phyloP scores from a whole-genome alignment of 2,113 vertebrate species.

The Rhynchopsitta pachyrhyncha region DNA sequence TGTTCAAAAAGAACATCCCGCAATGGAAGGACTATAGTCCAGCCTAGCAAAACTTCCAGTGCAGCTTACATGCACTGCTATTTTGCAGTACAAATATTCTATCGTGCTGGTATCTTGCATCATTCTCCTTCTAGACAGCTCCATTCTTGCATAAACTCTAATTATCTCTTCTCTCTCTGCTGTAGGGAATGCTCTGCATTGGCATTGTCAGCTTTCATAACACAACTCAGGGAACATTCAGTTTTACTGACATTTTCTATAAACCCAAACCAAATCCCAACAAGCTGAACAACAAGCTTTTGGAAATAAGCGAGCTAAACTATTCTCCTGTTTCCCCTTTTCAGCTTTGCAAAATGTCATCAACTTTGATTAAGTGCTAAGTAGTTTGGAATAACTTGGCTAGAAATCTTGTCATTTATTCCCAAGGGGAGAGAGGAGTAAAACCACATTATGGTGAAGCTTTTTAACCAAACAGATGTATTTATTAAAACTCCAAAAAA shows the following conservation, averaged over 20 bases:
- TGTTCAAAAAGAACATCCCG: neutral
- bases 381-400: neutral
- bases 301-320: neutral
- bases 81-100: neutral
- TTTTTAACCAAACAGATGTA: conserved; percentile 14
- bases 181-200: neutral
- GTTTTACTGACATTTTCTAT: neutral
- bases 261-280: neutral
- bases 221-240: neutral
- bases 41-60: neutral
- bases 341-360: neutral
- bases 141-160: neutral
- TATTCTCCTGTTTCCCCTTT: neutral
- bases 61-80: neutral
- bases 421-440: neutral
- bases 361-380: neutral
- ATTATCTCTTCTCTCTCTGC: neutral
- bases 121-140: neutral
- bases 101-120: neutral
- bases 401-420: neutral
- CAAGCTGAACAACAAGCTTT: neutral
- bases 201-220: neutral
- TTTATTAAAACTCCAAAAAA: neutral
- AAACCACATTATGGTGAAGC: neutral
- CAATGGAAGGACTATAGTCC: neutral